Evolutionary conservation across 1,140 invertebrate genomes (phyloP).

Genomic region (Oryctes rhinoceros): DNA sequence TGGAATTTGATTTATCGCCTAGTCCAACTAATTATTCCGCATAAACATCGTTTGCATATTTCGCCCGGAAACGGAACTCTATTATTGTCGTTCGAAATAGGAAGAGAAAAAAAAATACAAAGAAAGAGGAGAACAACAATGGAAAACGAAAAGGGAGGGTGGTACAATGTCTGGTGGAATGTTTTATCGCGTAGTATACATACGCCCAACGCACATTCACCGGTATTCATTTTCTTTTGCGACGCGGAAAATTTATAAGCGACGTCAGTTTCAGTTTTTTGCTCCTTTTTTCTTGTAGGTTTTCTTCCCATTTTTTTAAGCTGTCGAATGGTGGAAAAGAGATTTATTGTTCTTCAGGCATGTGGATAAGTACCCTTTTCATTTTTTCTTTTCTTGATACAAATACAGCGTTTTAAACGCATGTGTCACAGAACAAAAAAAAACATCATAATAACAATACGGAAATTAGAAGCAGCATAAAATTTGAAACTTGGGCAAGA

Average conservation of each 20-base stretch:
- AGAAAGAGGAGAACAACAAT: background rate
- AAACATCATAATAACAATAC: no score
- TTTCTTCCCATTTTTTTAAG: background rate
- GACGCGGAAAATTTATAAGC: slow-evolving; percentile 17
- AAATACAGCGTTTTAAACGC: no score
- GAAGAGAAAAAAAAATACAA: background rate
- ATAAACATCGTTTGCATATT: slow-evolving; percentile 22
- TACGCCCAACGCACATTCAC: slow-evolving; percentile 12
- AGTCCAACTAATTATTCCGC: slow-evolving; percentile 9
- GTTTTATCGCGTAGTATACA: slow-evolving; percentile 8
- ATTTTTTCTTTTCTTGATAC: no score
- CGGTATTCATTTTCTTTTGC: slow-evolving; percentile 14
- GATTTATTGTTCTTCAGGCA: background rate
- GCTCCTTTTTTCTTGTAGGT: background rate
- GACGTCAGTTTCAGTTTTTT: slow-evolving; percentile 5
- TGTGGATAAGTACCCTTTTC: background rate
- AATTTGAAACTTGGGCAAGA: no score
- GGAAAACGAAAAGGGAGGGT: background rate
- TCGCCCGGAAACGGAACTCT: slow-evolving; percentile 16
- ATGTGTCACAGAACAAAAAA: no score
- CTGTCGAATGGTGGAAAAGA: background rate
- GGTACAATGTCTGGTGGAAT: slow-evolving; percentile 1
- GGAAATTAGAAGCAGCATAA: no score
- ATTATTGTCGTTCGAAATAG: slow-evolving; percentile 5
- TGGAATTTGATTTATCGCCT: slow-evolving; percentile 14